Evolutionary conservation across 2,888 invertebrate genomes (phyloP).

Genomic region (Zygothrica quintamaculata): DNA sequence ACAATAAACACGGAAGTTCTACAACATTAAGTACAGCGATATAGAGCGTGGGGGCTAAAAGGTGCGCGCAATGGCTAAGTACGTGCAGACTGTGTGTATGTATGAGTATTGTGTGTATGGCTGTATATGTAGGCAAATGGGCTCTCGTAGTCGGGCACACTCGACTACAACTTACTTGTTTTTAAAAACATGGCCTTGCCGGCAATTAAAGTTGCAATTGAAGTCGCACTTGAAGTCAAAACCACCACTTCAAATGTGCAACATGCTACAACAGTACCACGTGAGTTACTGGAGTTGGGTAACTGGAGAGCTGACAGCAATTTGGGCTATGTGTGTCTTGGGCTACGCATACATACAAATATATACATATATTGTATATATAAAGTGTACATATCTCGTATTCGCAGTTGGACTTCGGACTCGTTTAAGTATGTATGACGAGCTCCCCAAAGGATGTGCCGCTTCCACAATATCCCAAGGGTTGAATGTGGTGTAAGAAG

Average conservation of each 20-base stretch:
- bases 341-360: slow-evolving; percentile 3
- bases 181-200: slow-evolving; percentile 36
- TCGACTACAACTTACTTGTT: slow-evolving; percentile 48
- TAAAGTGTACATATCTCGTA: background rate
- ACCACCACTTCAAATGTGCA: slow-evolving; percentile 46
- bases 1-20: no score
- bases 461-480: slow-evolving; percentile 27
- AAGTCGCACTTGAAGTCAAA: slow-evolving; percentile 49
- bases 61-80: no score
- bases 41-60: no score
- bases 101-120: slow-evolving; percentile 3
- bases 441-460: slow-evolving; percentile 27
- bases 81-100: no score
- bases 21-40: no score
- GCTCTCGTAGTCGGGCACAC: no score
- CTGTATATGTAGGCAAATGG: slow-evolving; percentile 4
- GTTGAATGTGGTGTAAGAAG: slow-evolving; percentile 17
- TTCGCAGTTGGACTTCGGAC: background rate
- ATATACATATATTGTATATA: no score
- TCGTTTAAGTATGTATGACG: slow-evolving; percentile 17
- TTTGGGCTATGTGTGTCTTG: background rate
- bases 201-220: slow-evolving; percentile 27
- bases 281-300: background rate
- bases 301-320: background rate
- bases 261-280: slow-evolving; percentile 34